Evolutionary conservation across 2,797 vertebrate genomes (phyloP).

Genomic region (Enteromius afrohamiltoni): DNA sequence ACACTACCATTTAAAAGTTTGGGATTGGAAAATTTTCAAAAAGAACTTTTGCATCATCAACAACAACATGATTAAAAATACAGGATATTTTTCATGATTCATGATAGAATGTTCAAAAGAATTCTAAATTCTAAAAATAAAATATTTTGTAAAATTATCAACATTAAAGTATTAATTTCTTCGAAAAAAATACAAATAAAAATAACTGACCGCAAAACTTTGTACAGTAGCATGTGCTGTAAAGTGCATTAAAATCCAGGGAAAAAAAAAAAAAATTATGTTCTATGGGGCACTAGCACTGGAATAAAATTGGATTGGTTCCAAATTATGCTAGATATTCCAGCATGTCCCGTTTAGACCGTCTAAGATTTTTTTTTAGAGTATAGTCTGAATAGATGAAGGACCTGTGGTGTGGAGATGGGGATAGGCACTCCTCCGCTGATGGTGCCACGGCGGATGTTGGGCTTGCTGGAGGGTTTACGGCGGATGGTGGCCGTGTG

Average conservation of each 20-base stretch:
- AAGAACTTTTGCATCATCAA: too few relatives aligned
- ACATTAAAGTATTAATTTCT: background rate
- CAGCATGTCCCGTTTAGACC: background rate
- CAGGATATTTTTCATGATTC: background rate
- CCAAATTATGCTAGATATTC: background rate
- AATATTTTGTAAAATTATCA: background rate
- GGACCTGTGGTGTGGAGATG: conserved; percentile 79
- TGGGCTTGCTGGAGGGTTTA: conserved; percentile 82
- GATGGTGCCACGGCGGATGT: conserved; percentile 79
- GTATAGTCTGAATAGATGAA: background rate
- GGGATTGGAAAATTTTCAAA: background rate
- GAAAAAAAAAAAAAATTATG: background rate
- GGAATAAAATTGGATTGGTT: too few relatives aligned
- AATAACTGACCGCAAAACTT: background rate
- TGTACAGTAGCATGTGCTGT: background rate
- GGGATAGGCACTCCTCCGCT: conserved; percentile 83
- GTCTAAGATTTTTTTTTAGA: background rate
- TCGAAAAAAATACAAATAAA: background rate
- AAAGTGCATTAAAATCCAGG: background rate
- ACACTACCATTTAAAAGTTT: background rate
- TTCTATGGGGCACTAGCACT: background rate
- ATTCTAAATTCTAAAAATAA: too few relatives aligned
- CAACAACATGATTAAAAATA: background rate
- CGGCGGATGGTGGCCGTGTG: conserved; percentile 84
- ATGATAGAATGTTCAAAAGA: background rate